Evolutionary conservation across 2,888 invertebrate species (phyloP).

Genomic region (Agrochola lychnidis): DNA sequence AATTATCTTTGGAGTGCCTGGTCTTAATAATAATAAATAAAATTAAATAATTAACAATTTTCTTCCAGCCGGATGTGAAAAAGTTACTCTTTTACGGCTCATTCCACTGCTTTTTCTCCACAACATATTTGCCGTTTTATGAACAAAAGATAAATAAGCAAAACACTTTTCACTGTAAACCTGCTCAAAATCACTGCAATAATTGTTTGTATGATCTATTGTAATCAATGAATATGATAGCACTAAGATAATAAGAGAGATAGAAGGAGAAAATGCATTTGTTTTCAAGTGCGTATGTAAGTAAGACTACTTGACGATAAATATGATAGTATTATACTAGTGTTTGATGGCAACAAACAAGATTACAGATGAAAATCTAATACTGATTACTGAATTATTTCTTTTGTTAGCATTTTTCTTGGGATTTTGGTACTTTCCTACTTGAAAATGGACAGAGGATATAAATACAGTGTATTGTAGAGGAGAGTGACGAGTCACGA

Average conservation of each 20-base stretch:
- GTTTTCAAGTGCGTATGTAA: slow-evolving; percentile 12
- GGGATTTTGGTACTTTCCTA: not conserved
- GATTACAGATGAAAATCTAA: not conserved
- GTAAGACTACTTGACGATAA: slow-evolving; percentile 32
- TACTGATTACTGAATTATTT: not conserved
- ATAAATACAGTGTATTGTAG: not conserved
- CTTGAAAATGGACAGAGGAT: not conserved
- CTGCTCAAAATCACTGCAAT: slow-evolving; percentile 8
- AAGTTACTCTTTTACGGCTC: slow-evolving; percentile 13
- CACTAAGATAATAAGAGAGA: not conserved
- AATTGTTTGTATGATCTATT: slow-evolving; percentile 22
- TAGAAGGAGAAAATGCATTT: slow-evolving; percentile 10
- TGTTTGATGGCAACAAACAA: slow-evolving; percentile 1
- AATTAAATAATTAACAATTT: slow-evolving; percentile 20
- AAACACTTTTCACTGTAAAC: not conserved
- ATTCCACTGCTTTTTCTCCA: not conserved
- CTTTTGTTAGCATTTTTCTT: not conserved
- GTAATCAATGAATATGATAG: slow-evolving; percentile 38
- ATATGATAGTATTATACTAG: slow-evolving; percentile 26
- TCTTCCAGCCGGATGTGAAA: not conserved
- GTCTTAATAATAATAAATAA: slow-evolving; percentile 4
- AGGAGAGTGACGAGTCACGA: not conserved
- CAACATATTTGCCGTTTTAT: not conserved
- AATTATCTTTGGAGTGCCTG: no score
- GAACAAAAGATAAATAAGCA: not conserved